These are phyloP conservation scores for Psephotus haematonotus DNA, from an alignment of 2,113 vertebrate species.

Conservation along the genomic window DNA sequence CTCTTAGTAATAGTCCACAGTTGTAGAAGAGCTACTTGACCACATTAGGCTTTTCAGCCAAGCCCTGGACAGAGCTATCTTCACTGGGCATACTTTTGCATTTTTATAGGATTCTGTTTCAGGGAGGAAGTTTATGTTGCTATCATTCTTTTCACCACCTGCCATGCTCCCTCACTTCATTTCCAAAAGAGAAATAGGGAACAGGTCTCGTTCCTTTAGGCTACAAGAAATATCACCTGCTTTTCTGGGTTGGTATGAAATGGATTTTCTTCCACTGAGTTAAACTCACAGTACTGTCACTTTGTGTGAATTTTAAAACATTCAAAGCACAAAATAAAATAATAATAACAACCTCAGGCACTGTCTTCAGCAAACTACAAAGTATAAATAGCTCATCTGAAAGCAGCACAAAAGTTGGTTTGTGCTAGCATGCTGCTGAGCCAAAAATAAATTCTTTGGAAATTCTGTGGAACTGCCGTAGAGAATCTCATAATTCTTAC, in stretches of 20 bases:
- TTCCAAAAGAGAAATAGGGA: not conserved
- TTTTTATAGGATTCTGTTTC: not conserved
- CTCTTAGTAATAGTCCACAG: not conserved
- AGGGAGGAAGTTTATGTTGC: not conserved
- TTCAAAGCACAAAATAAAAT: not conserved
- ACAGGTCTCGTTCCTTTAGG: not conserved
- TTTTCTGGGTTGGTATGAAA: not conserved
- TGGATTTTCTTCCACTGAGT: not conserved
- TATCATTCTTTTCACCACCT: not conserved
- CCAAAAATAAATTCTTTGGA: conserved; percentile 39
- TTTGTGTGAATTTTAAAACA: not conserved
- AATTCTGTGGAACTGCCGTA: conserved; percentile 34
- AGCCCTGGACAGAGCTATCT: not conserved
- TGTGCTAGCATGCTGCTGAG: not conserved
- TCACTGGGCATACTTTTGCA: not conserved
- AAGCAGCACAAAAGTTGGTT: conserved; percentile 33
- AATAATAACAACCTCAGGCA: conserved; percentile 18
- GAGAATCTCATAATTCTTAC: conserved; percentile 25
- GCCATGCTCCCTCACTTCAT: not conserved
- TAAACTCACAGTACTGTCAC: not conserved
- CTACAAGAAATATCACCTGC: not conserved
- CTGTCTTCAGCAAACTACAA: not conserved
- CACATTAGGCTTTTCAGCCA: not conserved
- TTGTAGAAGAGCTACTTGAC: not conserved
- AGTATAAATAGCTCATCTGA: conserved; percentile 51